A percentile compares a stretch with the other conserved stretches of the same genome.
These are phyloP conservation scores for Melinaea menophilus DNA, from an alignment of 2,888 invertebrate genomes.

Conservation along the genomic window DNA sequence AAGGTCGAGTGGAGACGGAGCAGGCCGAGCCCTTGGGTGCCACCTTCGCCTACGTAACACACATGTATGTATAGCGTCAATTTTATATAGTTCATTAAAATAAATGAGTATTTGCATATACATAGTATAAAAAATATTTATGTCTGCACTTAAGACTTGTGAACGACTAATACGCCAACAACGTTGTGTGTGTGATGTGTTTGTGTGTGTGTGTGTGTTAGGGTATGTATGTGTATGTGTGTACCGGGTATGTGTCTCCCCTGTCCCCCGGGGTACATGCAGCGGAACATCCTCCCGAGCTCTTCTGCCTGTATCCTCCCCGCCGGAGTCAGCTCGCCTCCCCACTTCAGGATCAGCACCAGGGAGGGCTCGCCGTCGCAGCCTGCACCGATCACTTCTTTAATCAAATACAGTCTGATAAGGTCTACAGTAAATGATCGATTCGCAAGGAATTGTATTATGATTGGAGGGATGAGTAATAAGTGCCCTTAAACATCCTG, in stretches of 20 bases:
- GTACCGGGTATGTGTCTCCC: constrained; percentile 88
- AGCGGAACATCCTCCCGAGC: constrained; percentile 97
- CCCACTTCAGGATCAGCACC: constrained; percentile 99
- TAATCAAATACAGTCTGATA: too few relatives aligned
- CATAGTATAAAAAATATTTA: too few relatives aligned
- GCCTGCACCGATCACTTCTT: constrained; percentile 75
- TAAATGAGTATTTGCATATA: too few relatives aligned
- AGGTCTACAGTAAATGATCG: too few relatives aligned
- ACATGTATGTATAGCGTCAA: background rate
- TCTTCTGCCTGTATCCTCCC: constrained; percentile 99
- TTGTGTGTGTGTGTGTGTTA: background rate
- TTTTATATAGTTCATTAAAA: too few relatives aligned
- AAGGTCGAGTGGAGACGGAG: constrained; percentile 97
- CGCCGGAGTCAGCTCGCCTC: constrained; percentile 98
- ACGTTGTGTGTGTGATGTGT: too few relatives aligned
- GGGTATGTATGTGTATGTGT: background rate
- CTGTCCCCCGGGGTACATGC: constrained; percentile 99
- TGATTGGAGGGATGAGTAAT: too few relatives aligned
- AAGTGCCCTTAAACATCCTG: too few relatives aligned
- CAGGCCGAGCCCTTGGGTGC: constrained; percentile 96
- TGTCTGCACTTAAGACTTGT: too few relatives aligned
- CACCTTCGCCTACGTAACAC: constrained; percentile 83
- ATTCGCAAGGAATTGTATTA: too few relatives aligned
- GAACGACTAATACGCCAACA: too few relatives aligned
- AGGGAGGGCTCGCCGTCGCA: constrained; percentile 94